phyloP scores from a whole-genome alignment of 2,113 vertebrate species.

The Callithrix jacchus region DNA sequence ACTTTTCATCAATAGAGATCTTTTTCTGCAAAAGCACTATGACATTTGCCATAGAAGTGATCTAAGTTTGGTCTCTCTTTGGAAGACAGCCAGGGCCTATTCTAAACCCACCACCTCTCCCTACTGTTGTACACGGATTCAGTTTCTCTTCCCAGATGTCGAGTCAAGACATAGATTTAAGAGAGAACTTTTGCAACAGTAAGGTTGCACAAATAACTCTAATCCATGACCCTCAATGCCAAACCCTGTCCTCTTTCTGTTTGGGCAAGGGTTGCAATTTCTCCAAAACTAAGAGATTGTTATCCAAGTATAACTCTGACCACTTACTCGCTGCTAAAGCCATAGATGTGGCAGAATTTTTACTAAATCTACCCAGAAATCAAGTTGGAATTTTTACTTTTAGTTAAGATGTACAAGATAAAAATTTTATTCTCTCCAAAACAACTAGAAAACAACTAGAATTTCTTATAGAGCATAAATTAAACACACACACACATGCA shows the following conservation, averaged over 20 bases:
- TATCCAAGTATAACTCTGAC: background rate
- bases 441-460: background rate
- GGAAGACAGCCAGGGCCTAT: background rate
- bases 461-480: background rate
- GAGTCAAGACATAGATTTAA: background rate
- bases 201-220: background rate
- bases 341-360: background rate
- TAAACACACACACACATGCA: too few relatives aligned
- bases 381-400: background rate
- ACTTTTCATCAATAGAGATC: background rate
- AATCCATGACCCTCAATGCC: accelerated
- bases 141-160: background rate
- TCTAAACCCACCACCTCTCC: too few relatives aligned
- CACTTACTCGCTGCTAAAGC: background rate
- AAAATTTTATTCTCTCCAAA: background rate
- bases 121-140: background rate
- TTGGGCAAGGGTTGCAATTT: background rate
- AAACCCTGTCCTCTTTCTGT: background rate
- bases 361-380: background rate
- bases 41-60: background rate
- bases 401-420: background rate
- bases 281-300: background rate
- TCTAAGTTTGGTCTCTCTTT: background rate
- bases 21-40: background rate
- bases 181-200: background rate